Percentiles rank a stretch among this genome's conserved stretches.
Evolutionary conservation across 2,797 vertebrate genomes (phyloP).

Genomic region (Intellagama lesueurii): DNA sequence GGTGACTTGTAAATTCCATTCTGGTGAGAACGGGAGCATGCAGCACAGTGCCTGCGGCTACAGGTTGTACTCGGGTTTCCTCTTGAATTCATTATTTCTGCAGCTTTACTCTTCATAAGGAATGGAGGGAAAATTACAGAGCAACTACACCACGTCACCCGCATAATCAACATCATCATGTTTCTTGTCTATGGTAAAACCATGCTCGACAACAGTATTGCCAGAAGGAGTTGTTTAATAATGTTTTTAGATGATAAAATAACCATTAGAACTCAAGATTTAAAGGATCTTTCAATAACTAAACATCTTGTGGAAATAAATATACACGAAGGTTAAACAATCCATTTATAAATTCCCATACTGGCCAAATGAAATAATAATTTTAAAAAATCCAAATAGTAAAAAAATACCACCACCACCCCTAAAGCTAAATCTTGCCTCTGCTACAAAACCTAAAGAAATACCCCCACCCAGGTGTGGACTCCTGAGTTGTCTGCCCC

Average conservation of each 20-base stretch:
- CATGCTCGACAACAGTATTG: background rate
- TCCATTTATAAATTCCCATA: background rate
- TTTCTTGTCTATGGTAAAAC: background rate
- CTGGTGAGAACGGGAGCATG: background rate
- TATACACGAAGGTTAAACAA: background rate
- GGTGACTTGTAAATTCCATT: constrained; percentile 18
- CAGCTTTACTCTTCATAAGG: background rate
- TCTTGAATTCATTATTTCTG: background rate
- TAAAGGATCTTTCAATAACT: background rate
- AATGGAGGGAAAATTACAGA: background rate
- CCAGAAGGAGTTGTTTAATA: no score
- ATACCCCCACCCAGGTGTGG: background rate
- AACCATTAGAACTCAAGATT: background rate
- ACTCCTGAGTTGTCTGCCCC: background rate
- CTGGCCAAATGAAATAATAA: no score
- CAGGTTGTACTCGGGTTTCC: background rate
- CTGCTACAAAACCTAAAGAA: background rate
- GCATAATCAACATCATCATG: background rate
- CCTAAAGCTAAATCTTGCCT: no score
- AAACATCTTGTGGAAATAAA: background rate
- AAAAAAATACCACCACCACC: no score
- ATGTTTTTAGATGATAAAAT: background rate
- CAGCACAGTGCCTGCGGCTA: background rate
- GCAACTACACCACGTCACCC: background rate
- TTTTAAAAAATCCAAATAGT: no score